Conservation (phyloP, 2,797 vertebrate species). For the Tympanoctomys barrerae region DNA sequence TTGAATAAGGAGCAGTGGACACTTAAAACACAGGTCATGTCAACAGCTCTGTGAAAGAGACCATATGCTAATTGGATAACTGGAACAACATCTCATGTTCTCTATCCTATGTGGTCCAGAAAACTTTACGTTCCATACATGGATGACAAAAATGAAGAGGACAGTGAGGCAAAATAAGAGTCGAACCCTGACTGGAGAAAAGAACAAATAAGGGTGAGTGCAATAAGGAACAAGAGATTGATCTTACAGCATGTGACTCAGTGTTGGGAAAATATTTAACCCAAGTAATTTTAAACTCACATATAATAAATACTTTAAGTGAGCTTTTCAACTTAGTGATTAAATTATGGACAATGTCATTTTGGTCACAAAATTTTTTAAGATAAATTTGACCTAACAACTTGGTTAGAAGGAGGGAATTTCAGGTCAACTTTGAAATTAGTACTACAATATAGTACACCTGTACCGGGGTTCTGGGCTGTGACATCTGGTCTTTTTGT, state of each 20-base stretch:
- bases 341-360: neutral
- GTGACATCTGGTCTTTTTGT: neutral
- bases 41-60: conserved; percentile 19
- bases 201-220: neutral
- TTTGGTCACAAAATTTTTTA: neutral
- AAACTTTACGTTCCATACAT: neutral
- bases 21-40: neutral
- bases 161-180: neutral
- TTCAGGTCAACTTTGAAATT: conserved; percentile 14
- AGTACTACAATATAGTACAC: neutral
- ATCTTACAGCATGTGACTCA: fast-evolving
- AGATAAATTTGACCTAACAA: neutral
- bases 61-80: neutral
- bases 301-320: neutral
- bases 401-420: neutral
- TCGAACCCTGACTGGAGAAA: neutral
- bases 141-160: neutral
- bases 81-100: neutral
- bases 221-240: neutral
- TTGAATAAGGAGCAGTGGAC: neutral
- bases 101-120: neutral
- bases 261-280: neutral
- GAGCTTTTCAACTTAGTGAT: neutral
- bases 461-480: neutral
- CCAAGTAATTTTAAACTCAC: neutral